Base-by-base conservation (phyloP, 2,113 vertebrate genomes). In the Eidolon helvum region DNA sequence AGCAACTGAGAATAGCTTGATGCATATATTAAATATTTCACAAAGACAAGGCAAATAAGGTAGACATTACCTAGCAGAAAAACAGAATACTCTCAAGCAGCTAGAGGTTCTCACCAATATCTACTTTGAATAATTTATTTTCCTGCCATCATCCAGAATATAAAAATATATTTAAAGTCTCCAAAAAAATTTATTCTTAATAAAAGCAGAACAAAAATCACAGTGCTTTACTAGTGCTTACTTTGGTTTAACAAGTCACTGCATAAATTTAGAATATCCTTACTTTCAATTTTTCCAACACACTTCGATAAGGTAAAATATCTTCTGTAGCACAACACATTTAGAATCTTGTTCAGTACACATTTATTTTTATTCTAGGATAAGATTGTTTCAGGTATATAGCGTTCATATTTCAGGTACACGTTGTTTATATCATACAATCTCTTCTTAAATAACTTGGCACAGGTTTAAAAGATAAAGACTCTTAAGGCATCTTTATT, bases 1-100 rank as follows among this genome's bases (percentile, higher is more conserved):
- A 95, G 33, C 53, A 74, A 55, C 48, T 65, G 53, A 87, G 87
- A 61, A 77, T 63, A 77, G 24, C 80, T 85, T 90, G 71, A 94
- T 68, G 35, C 40, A 72, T 77, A 24, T 87, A 77, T 78, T 97
- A 95, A 97, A 79, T 90, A 87, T 88, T 97, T 92, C 55, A 78
- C 86, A 84, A 92, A 95, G 68, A 94, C 15, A 95, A 83, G 48
- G 14, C 72, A 92, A 75, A 91, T 94, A 96, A 88, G 72, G 8
- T 53, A 83, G 94, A 78, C 93, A 83, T 87, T 96, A 87, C n/a
- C 35, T 72, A 57, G 12, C 59, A 55, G 65, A 40, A 91, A 95
- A 90, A 48, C 63, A 95, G 28, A 57, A 35, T 89, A 86, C 12
- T 15, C n/a, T 61, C 24, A 82, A 78, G 57, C 48, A 93, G 43